Base-by-base conservation (phyloP, 2,888 invertebrate species). In the Hipparchia sbordonii region DNA sequence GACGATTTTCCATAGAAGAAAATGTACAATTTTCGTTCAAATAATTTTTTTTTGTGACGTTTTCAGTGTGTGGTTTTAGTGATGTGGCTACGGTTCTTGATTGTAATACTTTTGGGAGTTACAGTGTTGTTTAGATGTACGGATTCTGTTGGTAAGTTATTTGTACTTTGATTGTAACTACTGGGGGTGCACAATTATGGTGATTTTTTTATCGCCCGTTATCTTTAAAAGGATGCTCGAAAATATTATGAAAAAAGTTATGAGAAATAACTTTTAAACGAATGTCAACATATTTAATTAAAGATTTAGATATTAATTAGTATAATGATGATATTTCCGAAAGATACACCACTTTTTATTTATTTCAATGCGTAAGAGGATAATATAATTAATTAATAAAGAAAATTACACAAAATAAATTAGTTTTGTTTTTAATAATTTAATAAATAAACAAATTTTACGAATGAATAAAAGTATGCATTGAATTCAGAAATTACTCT, bases 51-150 rank as follows among this genome's bases (percentile, higher is more conserved):
- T 46, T 54, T 59, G 75, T 76, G 73, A 75, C 70, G 61, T 10
- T 60, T 33, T 60, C 8, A 39, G 59, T 61, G 77, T 76, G 83
- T 85, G 86, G 13, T 13, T 57, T 5, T 52, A 78, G 91, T 91
- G 89, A 86, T 86, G 90, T 90, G 89, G 82, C 80, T 79, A 73
- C 80, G 78, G 78, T 84, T 87, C 78, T 82, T 87, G 78, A 79
- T 81, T 78, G 77, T 83, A 71, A 78, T 89, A 79, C 82, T 90
- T 83, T 83, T 90, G 81, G 91, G 90, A 91, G 84, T 92, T 88
- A 86, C 91, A 89, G 91, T 92, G 90, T 85, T 92, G 81, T 88
- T 90, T 79, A 85, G 85, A 75, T 87, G 87, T 81, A 91, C 92
- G 86, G 91, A 90, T 84, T 92, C 92, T 59, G 86, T 92, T 72